Base-by-base conservation (phyloP, 2,888 invertebrate genomes). In the Opisthograptis luteolata region DNA sequence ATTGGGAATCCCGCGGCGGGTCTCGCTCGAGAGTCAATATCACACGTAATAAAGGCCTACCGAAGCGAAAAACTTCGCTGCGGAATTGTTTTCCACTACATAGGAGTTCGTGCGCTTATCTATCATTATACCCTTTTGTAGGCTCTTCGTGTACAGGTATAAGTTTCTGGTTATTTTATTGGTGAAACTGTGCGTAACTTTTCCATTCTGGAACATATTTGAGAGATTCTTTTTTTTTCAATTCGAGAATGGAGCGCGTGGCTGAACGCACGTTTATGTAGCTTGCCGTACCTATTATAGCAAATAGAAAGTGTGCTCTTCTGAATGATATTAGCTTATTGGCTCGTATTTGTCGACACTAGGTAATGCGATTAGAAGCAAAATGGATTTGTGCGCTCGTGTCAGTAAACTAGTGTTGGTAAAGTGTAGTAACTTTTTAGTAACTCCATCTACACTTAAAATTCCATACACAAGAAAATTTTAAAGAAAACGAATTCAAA, bases 1-100 rank as follows among this genome's bases (percentile, higher is more conserved):
- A 79, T 82, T 78, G 75, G 75, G 69, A 67, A 66, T 58, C 59
- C 62, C 64, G 65, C 62, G 63, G 61, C 63, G 66, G 64, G 64
- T 62, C 70, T 71, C 69, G 70, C 66, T 71, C 67, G 73, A 75
- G 76, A 84, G 79, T 80, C 83, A 78, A 84, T 84, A 84, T 82
- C 79, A 79, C 81, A 78, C 78, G 80, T 79, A 81, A 83, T 84
- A 82, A 81, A 79, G 70, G 70, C 69, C 77, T 70, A 76, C 70
- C 74, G 79, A 73, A 73, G 68, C 76, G 79, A 72, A 73, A 77
- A 81, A 79, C 70, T 81, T 69, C 64, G 64, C 68, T 69, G 64
- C 70, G 64, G 75, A 81, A 82, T 83, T 84, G 80, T 83, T 84
- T 81, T 76, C 71, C 68, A 73, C 77, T 70, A 72, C 71, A 70